These are phyloP conservation scores for Cacoxenus indagator DNA, from an alignment of 2,888 invertebrate genomes.

Conservation along the genomic window DNA sequence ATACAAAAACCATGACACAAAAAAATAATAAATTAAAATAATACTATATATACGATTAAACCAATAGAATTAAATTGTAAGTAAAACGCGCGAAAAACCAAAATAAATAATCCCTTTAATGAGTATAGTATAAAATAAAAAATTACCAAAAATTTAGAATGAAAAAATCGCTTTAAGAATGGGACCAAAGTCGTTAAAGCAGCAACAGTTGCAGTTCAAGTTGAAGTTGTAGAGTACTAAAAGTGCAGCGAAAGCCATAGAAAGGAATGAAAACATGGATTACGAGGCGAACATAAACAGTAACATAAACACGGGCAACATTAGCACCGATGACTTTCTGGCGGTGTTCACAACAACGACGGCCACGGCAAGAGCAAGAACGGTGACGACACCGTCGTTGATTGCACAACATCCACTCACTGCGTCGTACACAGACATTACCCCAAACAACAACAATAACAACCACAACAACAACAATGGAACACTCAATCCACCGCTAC, in stretches of 20 bases:
- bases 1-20: constrained; percentile 42
- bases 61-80: constrained; percentile 33
- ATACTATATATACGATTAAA: constrained; percentile 49
- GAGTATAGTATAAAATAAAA: too few relatives aligned
- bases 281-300: constrained; percentile 49
- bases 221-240: too few relatives aligned
- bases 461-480: constrained; percentile 18
- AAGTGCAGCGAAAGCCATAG: background rate
- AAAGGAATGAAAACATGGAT: too few relatives aligned
- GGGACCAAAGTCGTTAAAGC: constrained; percentile 58
- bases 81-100: background rate
- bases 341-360: constrained; percentile 63
- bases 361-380: constrained; percentile 16
- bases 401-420: background rate
- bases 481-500: constrained; percentile 60
- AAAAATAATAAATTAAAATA: constrained; percentile 27
- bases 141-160: too few relatives aligned
- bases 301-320: constrained; percentile 68
- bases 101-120: constrained; percentile 4
- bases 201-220: too few relatives aligned
- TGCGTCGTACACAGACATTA: background rate
- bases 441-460: background rate
- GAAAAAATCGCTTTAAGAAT: constrained; percentile 30
- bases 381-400: constrained; percentile 4
- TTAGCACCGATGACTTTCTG: constrained; percentile 70